Percentiles rank a stretch among this genome's conserved stretches.
phyloP scores from a whole-genome alignment of 2,797 vertebrate genomes.

The Danio jaintianensis region DNA sequence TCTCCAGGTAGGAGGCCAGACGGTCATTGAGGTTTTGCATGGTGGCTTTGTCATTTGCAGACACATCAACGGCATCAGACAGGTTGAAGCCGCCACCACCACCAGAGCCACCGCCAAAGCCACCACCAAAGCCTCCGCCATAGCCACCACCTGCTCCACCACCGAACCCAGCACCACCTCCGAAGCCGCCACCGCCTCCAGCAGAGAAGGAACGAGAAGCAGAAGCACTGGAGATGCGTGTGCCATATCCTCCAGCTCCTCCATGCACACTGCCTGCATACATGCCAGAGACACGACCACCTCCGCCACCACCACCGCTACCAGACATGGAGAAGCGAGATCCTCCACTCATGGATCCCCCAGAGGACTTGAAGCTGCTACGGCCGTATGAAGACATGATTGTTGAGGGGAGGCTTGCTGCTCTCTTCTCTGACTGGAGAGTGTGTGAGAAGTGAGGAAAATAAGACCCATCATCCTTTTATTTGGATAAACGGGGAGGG shows the following conservation, averaged over 20 bases:
- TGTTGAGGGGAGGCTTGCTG: slow-evolving; percentile 26
- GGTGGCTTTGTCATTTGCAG: slow-evolving; percentile 76
- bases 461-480: slow-evolving; percentile 18
- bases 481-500: slow-evolving; percentile 35
- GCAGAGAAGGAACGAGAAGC: slow-evolving; percentile 46
- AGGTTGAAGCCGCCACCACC: slow-evolving; percentile 34
- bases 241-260: slow-evolving; percentile 62
- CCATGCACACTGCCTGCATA: slow-evolving; percentile 73
- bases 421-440: slow-evolving; percentile 62
- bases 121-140: neutral
- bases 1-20: slow-evolving; percentile 87
- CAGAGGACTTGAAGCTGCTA: neutral
- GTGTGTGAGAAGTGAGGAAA: slow-evolving; percentile 37
- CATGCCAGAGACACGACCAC: neutral
- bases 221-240: slow-evolving; percentile 60
- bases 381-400: slow-evolving; percentile 30
- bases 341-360: slow-evolving; percentile 5
- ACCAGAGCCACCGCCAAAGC: slow-evolving; percentile 56
- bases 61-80: slow-evolving; percentile 29
- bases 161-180: neutral
- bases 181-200: slow-evolving; percentile 29
- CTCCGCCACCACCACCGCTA: neutral
- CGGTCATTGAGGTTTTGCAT: slow-evolving; percentile 93
- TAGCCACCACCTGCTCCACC: neutral
- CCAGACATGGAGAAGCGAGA: slow-evolving; percentile 22